Base-by-base conservation (phyloP, 2,888 invertebrate genomes). In the Anodontia alba region DNA sequence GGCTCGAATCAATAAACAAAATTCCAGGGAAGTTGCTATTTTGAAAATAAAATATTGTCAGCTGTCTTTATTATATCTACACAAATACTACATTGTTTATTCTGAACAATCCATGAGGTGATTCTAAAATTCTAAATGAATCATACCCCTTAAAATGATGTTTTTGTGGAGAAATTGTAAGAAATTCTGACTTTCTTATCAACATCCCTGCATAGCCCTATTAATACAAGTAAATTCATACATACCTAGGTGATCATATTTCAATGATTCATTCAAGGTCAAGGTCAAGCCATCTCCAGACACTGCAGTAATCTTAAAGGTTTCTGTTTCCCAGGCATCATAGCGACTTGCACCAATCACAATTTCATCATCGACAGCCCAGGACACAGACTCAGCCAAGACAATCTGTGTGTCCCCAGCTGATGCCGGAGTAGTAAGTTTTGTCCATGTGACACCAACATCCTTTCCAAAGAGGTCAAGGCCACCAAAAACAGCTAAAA, bases 381-480 rank as follows among this genome's bases (percentile, higher is more conserved):
- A 93, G 42, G 84, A 81, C 2, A 92, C 91, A 8, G 78, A 29
- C 12, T 90, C 88, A 1, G 67, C 74, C n/a, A 93, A 76, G 8
- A 80, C 85, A 8, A 93, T 81, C 68, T 81, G 80, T 33, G 78
- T 87, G 33, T 77, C 76, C 7, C 92, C 92, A 0, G 77, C 77
- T 15, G 67, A 68, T n/a, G 90, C 91, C 7, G 91, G 90, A 7
- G 78, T 10, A 15, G 82, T 83, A 10, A 93, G 81, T 15, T 85
- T 78, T 8, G 92, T 92, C 92, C 92, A 93, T 0, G 86, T 81
- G 0, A 86, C 78, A 26, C 81, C 86, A 7, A 89, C 83, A 36
- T 89, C 86, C 43, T 87, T 82, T 26, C 93, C 93, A 76, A 92
- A 92, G n/a, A 93, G 83, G 76, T 93, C 92, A 36, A 93, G 86